A percentile compares a stretch with the other conserved stretches of the same genome.
Conservation (phyloP, 2,888 invertebrate genomes). For the Himalopsyche anomala region DNA sequence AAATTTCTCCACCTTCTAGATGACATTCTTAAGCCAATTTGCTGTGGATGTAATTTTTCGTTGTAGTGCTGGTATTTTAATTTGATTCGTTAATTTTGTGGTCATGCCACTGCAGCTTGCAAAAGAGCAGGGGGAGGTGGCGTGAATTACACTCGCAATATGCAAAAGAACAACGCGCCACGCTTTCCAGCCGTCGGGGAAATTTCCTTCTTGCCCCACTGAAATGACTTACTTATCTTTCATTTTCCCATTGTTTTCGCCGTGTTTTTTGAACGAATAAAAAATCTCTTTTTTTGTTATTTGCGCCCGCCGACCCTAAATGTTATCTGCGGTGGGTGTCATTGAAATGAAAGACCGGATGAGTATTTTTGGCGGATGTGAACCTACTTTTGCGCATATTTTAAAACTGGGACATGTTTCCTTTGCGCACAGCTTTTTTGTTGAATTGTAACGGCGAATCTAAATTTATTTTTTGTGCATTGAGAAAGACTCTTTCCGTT, state of each 20-base stretch:
- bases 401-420: conserved; percentile 54
- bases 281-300: conserved; percentile 48
- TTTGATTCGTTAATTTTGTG: background rate
- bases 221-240: conserved; percentile 58
- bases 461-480: conserved; percentile 24
- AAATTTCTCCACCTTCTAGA: too few species aligned
- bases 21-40: too few species aligned
- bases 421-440: conserved; percentile 50
- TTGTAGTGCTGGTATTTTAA: too few species aligned
- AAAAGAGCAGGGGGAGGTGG: background rate
- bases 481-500: conserved; percentile 12
- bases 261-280: conserved; percentile 50
- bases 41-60: too few species aligned
- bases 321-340: conserved; percentile 48
- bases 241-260: conserved; percentile 58
- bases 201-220: conserved; percentile 47
- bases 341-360: conserved; percentile 48
- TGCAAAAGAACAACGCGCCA: conserved; percentile 45
- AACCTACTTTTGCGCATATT: conserved; percentile 49
- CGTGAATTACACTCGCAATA: conserved; percentile 54
- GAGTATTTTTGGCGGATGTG: conserved; percentile 48
- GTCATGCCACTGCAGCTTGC: background rate
- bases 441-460: conserved; percentile 26
- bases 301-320: conserved; percentile 50
- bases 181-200: conserved; percentile 49